Evolutionary conservation across 2,888 invertebrate genomes (phyloP), one percentile per base, ranked within the genome.

Genomic region (Folsomia candida): DNA sequence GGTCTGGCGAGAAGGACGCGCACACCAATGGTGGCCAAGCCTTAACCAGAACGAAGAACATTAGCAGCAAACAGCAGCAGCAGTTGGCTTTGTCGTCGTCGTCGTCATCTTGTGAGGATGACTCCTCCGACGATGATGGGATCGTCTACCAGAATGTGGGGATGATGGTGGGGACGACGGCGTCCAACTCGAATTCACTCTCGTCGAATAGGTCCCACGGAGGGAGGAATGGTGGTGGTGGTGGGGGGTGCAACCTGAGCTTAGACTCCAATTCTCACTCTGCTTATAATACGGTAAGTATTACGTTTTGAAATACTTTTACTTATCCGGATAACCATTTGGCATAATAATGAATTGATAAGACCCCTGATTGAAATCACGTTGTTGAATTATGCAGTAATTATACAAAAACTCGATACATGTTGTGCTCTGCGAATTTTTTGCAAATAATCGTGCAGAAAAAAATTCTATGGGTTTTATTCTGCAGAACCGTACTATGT

Each of bases 251-350:
- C 51, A 79, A 79, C 60, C 67, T 76, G 78, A 79, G 79, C 72
- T 73, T 76, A 70, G 79, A 79, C 73, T 79, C 79, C 4, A 79
- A 70, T 58, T 75, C 76, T 61, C 77, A 78, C 9, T 90, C 91
- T 67, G 90, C 91, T 1, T 92, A 92, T 82, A 92, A 92, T 81
- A 92, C 92, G 18, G n/a, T n/a, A n/a, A n/a, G n/a, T n/a, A n/a
- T n/a, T n/a, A n/a, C n/a, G n/a, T n/a, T n/a, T n/a, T n/a, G n/a
- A n/a, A n/a, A n/a, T n/a, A n/a, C n/a, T n/a, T n/a, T n/a, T n/a
- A n/a, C n/a, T n/a, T n/a, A n/a, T n/a, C n/a, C n/a, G n/a, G n/a
- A n/a, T n/a, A n/a, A n/a, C n/a, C n/a, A n/a, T n/a, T n/a, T n/a
- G n/a, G n/a, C n/a, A n/a, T n/a, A n/a, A n/a, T n/a, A n/a, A n/a